Conservation (phyloP, 2,888 invertebrate species). For the Meliscaeva auricollis region DNA sequence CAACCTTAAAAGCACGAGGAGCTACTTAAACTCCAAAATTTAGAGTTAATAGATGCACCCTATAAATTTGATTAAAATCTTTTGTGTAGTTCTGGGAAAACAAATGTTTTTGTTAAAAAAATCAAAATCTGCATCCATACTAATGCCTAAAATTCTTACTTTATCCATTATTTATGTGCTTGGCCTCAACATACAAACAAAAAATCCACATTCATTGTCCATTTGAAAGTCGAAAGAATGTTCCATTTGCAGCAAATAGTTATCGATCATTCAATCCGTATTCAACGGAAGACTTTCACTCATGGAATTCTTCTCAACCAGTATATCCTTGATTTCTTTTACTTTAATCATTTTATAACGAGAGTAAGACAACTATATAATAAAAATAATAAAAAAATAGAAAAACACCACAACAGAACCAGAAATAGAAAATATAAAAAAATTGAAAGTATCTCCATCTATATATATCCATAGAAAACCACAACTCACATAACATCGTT, state of each 20-base stretch:
- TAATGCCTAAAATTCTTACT: no score
- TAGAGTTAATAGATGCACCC: no score
- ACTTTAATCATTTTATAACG: slow-evolving; percentile 18
- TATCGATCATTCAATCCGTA: slow-evolving; percentile 56
- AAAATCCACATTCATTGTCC: no score
- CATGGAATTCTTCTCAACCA: slow-evolving; percentile 46
- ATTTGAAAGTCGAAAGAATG: slow-evolving; percentile 41
- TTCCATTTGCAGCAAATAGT: slow-evolving; percentile 49
- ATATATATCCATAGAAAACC: neutral
- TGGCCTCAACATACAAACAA: no score
- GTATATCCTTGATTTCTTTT: neutral
- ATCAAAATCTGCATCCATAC: no score
- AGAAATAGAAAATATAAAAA: slow-evolving; percentile 45
- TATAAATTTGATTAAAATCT: no score
- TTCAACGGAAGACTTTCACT: slow-evolving; percentile 66
- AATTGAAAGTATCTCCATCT: slow-evolving; percentile 63
- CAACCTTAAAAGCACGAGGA: no score
- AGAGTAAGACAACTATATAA: slow-evolving; percentile 14
- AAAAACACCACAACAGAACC: neutral
- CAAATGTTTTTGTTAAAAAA: no score
- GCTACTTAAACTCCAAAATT: no score
- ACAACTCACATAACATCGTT: slow-evolving; percentile 67
- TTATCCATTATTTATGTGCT: no score
- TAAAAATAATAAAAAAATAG: neutral
- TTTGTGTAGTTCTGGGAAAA: no score